Evolutionary conservation across 2,888 invertebrate genomes (phyloP), one percentile per base, ranked within the genome.

Genomic region (Apodemia mormo): DNA sequence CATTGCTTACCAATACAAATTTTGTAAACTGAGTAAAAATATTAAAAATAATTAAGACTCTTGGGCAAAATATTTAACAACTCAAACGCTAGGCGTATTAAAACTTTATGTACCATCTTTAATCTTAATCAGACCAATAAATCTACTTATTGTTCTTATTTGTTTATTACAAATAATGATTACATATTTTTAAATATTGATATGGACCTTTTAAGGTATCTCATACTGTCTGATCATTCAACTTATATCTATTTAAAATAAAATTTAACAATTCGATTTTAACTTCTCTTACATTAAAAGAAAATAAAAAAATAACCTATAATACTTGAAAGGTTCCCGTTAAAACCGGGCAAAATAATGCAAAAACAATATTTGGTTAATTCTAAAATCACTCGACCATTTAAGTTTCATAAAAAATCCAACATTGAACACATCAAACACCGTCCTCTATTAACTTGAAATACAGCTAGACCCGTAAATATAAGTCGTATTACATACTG

Each of bases 161-260:
- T 80, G 82, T 87, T 87, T 86, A 82, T 82, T 89, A 91, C 88
- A 90, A 86, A 85, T 87, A 87, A 86, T 86, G 89, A 88, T 92
- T 91, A 92, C 86, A 92, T 87, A 90, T 82, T 79, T 89, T 90
- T 90, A 88, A 88, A 89, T 90, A 92, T 90, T 93, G 93, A 93
- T 93, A 93, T 93, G 93, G 85, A 90, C 92, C 92, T 91, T 92
- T 87, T 87, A 92, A 91, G 92, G 92, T 92, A 85, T 84, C 82
- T 80, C 81, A 85, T 88, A 88, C 87, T 84, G 82, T 81, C 82
- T 80, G 82, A 82, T 82, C 81, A 74, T 69, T 72, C 72, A 72
- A 58, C 58, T 58, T 58, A 58, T 40, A 58, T 30, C 58, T 58
- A 58, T 72, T 73, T 71, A 73, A 71, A 69, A 65, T 73, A 70